A percentile compares a stretch with the other conserved stretches of the same genome.
These are phyloP conservation scores for Alectoris magna DNA, from an alignment of 2,797 vertebrate genomes.

Conservation along the genomic window DNA sequence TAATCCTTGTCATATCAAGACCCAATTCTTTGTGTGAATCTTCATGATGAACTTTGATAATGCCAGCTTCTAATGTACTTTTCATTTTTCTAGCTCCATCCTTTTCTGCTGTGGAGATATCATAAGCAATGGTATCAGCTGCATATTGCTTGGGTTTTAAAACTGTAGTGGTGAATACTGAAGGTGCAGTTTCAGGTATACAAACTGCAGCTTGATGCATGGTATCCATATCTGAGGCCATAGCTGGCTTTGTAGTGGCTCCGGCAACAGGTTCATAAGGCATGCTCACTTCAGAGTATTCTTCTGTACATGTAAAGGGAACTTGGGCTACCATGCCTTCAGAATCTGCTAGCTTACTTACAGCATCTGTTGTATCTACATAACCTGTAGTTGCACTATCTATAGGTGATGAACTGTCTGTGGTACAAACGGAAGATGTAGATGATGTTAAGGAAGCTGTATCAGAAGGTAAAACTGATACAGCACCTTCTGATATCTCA, in stretches of 20 bases:
- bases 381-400: slow-evolving; percentile 63
- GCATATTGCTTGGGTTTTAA: slow-evolving; percentile 22
- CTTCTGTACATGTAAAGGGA: slow-evolving; percentile 63
- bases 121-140: slow-evolving; percentile 35
- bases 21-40: slow-evolving; percentile 60
- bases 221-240: slow-evolving; percentile 59
- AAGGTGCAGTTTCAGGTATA: slow-evolving; percentile 79
- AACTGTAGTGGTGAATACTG: slow-evolving; percentile 46
- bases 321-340: slow-evolving; percentile 61
- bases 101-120: slow-evolving; percentile 54
- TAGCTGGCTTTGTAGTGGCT: not conserved
- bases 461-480: slow-evolving; percentile 76
- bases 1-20: slow-evolving; percentile 33
- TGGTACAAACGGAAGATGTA: slow-evolving; percentile 77
- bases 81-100: slow-evolving; percentile 52
- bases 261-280: slow-evolving; percentile 20
- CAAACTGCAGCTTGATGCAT: slow-evolving; percentile 80
- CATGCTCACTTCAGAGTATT: slow-evolving; percentile 65
- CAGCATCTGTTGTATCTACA: slow-evolving; percentile 53
- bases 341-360: slow-evolving; percentile 67
- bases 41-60: slow-evolving; percentile 71
- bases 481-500: slow-evolving; percentile 76
- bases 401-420: slow-evolving; percentile 78
- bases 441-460: slow-evolving; percentile 80
- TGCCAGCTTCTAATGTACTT: slow-evolving; percentile 54